These are phyloP conservation scores for Nymphicus hollandicus DNA, from an alignment of 2,113 vertebrate genomes.

Conservation along the genomic window DNA sequence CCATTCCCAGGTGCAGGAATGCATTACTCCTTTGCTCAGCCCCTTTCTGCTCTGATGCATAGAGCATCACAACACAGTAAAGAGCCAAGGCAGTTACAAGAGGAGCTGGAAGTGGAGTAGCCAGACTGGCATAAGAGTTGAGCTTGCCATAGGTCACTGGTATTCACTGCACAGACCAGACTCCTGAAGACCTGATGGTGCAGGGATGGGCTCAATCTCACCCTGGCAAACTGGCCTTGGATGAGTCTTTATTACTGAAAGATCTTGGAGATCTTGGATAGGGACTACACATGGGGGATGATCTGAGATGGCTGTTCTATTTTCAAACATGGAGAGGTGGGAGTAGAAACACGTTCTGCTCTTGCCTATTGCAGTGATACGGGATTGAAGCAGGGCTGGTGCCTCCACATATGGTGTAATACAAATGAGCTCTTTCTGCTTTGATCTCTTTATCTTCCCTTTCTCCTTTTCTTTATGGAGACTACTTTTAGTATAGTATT, in stretches of 20 bases:
- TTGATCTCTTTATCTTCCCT: constrained; percentile 57
- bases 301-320: constrained; percentile 33
- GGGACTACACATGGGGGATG: constrained; percentile 6
- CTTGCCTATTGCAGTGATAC: neutral
- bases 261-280: neutral
- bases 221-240: neutral
- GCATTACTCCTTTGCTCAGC: neutral
- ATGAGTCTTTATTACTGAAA: neutral
- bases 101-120: neutral
- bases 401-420: constrained; percentile 48
- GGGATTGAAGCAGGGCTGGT: constrained; percentile 5
- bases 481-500: neutral
- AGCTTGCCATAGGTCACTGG: neutral
- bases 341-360: constrained; percentile 48
- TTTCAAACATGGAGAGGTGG: constrained; percentile 48
- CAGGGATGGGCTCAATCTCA: neutral
- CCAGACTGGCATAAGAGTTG: neutral
- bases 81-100: neutral
- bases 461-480: constrained; percentile 39
- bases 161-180: neutral
- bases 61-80: accelerated
- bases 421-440: constrained; percentile 27
- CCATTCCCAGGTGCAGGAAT: neutral
- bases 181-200: neutral
- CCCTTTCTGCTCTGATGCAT: accelerated